A percentile compares a stretch with the other conserved stretches of the same genome.
Evolutionary conservation across 2,797 vertebrate species (phyloP).

Genomic region (Mallotus villosus): DNA sequence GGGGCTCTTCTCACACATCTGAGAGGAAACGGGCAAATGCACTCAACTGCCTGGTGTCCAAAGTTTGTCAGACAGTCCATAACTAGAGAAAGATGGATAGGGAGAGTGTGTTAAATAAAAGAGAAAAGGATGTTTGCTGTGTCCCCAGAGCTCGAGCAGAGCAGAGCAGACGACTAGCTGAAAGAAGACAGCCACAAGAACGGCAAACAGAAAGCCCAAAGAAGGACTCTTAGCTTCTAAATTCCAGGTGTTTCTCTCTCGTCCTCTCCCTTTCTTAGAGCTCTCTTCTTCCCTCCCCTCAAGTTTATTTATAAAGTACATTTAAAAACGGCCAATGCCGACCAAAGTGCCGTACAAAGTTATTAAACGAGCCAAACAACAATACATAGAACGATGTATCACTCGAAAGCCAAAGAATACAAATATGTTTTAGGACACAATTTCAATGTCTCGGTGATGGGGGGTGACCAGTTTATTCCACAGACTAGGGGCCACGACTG

Average conservation of each 20-base stretch:
- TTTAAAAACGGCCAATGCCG: too few species aligned
- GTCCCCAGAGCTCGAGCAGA: constrained; percentile 50
- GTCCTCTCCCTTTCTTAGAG: not conserved
- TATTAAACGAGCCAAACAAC: too few species aligned
- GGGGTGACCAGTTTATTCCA: too few species aligned
- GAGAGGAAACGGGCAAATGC: constrained; percentile 3
- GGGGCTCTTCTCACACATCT: not conserved
- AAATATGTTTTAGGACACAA: too few species aligned
- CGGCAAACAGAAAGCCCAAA: constrained; percentile 53
- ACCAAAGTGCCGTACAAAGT: too few species aligned
- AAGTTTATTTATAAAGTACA: too few species aligned
- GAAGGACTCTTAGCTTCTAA: constrained; percentile 43
- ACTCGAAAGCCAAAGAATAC: too few species aligned
- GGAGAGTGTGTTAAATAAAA: constrained; percentile 19
- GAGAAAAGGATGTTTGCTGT: constrained; percentile 28
- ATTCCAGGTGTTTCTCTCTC: constrained; percentile 3
- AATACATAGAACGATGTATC: too few species aligned
- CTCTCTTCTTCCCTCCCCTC: too few species aligned
- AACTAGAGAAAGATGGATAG: constrained; percentile 19
- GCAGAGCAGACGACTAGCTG: constrained; percentile 24
- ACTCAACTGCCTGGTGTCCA: constrained; percentile 4
- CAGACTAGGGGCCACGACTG: too few species aligned
- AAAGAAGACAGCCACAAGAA: constrained; percentile 58
- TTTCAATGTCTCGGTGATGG: too few species aligned
- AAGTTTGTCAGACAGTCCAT: constrained; percentile 26